Evolutionary conservation across 2,888 invertebrate species (phyloP).

Genomic region (Mantis religiosa): DNA sequence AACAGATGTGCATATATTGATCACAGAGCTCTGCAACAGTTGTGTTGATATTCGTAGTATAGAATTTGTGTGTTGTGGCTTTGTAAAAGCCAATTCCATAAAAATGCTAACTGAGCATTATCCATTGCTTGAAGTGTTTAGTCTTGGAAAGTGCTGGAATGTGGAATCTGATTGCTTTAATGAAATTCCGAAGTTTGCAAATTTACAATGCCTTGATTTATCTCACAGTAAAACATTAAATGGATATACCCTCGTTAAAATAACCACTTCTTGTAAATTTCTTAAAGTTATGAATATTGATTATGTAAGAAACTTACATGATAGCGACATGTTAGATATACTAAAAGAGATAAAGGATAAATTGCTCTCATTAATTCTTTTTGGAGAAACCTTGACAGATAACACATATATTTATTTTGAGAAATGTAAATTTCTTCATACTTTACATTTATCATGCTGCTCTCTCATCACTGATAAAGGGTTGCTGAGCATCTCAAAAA

Average conservation of each 20-base stretch:
- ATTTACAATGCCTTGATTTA: not conserved
- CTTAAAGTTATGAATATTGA: slow-evolving; percentile 4
- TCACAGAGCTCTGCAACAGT: not conserved
- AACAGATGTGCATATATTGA: not conserved
- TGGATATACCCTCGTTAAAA: not conserved
- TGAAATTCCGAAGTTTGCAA: not conserved
- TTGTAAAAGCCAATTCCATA: not conserved
- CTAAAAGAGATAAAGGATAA: not conserved
- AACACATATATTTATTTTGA: not conserved
- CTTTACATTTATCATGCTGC: slow-evolving; percentile 2
- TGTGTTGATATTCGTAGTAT: not conserved
- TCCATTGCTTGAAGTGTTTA: slow-evolving; percentile 12
- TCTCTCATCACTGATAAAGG: slow-evolving; percentile 9
- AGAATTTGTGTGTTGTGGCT: slow-evolving; percentile 3
- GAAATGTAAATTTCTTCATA: not conserved
- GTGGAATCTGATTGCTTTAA: not conserved
- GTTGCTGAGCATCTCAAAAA: not conserved
- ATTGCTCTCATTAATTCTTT: not conserved
- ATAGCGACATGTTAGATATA: slow-evolving; percentile 1
- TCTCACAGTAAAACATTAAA: slow-evolving; percentile 1
- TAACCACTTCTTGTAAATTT: slow-evolving; percentile 1
- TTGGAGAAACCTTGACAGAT: slow-evolving; percentile 13
- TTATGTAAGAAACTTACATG: slow-evolving; percentile 9
- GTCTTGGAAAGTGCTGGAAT: slow-evolving; percentile 14
- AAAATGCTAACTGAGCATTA: not conserved